Conservation (phyloP, 2,797 vertebrate genomes). For the Iguana delicatissima region DNA sequence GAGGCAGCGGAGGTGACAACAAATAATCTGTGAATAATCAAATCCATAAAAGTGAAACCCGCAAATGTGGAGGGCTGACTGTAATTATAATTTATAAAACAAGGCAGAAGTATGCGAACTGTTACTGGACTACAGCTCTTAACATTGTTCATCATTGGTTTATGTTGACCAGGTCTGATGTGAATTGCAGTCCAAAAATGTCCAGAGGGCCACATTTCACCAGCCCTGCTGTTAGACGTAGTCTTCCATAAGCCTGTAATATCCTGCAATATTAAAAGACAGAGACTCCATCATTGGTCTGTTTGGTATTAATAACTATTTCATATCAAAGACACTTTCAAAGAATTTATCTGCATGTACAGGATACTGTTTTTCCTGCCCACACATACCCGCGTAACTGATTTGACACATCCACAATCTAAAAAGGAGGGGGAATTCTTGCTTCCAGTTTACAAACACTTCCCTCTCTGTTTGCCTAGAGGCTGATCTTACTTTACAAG, state of each 20-base stretch:
- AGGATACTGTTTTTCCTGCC: not conserved
- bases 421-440: not conserved
- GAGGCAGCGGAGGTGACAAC: too few species aligned
- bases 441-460: conserved; percentile 6
- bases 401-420: not conserved
- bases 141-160: too few species aligned
- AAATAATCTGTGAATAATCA: too few species aligned
- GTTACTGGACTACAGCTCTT: too few species aligned
- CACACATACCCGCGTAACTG: not conserved
- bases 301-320: not conserved
- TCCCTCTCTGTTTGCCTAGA: conserved; percentile 15
- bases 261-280: too few species aligned
- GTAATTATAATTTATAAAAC: not conserved
- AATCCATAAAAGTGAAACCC: too few species aligned
- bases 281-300: not conserved
- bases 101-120: not conserved
- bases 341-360: not conserved
- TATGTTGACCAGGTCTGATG: too few species aligned
- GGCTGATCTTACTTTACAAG: conserved; percentile 8
- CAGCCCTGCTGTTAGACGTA: too few species aligned
- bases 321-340: not conserved
- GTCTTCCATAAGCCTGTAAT: not conserved
- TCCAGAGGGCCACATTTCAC: too few species aligned
- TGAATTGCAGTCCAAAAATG: too few species aligned
- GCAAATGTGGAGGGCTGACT: too few species aligned